phyloP scores from a whole-genome alignment of 2,888 invertebrate species.

The Pristionchus exspectatus region DNA sequence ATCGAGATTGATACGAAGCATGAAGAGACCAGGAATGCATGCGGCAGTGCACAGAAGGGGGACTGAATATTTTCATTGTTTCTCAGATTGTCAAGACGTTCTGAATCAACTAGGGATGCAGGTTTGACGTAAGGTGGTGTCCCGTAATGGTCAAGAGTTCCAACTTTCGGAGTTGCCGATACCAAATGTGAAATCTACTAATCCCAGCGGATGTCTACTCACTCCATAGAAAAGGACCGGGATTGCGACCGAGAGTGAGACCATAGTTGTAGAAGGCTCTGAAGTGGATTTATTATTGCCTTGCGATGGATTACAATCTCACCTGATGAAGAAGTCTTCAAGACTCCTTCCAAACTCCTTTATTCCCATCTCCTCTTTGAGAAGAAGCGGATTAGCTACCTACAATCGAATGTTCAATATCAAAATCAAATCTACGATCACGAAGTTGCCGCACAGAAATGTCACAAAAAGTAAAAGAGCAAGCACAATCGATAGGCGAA shows the following conservation, averaged over 20 bases:
- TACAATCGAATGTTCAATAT: neutral
- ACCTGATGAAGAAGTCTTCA: slow-evolving; percentile 62
- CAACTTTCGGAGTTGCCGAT: too few relatives aligned
- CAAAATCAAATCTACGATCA: neutral
- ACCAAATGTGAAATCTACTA: too few relatives aligned
- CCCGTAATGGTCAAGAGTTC: too few relatives aligned
- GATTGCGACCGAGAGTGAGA: slow-evolving; percentile 74
- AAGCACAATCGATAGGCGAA: neutral
- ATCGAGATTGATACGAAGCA: slow-evolving; percentile 76
- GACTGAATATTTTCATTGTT: neutral
- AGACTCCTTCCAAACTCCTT: slow-evolving; percentile 58
- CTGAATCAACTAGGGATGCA: too few relatives aligned
- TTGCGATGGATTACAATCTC: neutral
- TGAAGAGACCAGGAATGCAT: slow-evolving; percentile 73
- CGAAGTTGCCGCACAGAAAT: neutral
- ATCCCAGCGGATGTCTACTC: neutral
- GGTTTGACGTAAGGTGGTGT: neutral
- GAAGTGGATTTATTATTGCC: neutral
- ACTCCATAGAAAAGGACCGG: slow-evolving; percentile 59
- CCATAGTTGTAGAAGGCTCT: slow-evolving; percentile 73
- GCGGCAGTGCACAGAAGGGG: slow-evolving; percentile 63
- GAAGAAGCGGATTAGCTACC: slow-evolving; percentile 29
- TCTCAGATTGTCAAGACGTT: neutral
- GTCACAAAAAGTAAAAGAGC: neutral
- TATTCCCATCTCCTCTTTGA: neutral